Conservation (phyloP, 2,888 invertebrate genomes). For the Acleris emargana region DNA sequence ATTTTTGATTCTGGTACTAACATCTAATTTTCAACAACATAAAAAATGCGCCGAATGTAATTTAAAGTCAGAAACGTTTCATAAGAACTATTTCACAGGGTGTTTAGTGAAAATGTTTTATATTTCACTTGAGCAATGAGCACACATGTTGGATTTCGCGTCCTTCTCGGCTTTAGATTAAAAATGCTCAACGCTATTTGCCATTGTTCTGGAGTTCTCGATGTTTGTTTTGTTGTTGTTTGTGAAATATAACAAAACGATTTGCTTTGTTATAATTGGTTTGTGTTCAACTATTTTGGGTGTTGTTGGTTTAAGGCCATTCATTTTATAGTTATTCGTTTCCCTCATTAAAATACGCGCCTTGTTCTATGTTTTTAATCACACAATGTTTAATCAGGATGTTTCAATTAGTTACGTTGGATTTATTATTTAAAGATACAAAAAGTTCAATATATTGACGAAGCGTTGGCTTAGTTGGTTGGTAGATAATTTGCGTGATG, state of each 20-base stretch:
- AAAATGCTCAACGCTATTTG: slow-evolving; percentile 13
- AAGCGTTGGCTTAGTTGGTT: no score
- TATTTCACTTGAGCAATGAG: slow-evolving; percentile 9
- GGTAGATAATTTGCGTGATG: no score
- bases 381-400: no score
- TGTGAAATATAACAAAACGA: slow-evolving; percentile 2
- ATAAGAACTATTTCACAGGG: slow-evolving; percentile 2
- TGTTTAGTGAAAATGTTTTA: slow-evolving; percentile 4
- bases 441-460: no score
- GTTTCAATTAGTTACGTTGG: no score
- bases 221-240: not conserved
- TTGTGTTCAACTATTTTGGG: not conserved
- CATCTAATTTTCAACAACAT: no score
- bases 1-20: no score
- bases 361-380: no score
- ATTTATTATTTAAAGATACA: no score
- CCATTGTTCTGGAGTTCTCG: not conserved
- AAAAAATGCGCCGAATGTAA: no score
- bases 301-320: not conserved
- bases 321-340: no score
- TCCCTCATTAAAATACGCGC: no score
- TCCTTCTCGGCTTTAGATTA: slow-evolving; percentile 6
- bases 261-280: slow-evolving; percentile 16
- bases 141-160: slow-evolving; percentile 4
- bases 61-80: not conserved